Evolutionary conservation across 2,888 invertebrate species (phyloP), one percentile per base, ranked within the genome.

Genomic region (Tetragnatha montana): DNA sequence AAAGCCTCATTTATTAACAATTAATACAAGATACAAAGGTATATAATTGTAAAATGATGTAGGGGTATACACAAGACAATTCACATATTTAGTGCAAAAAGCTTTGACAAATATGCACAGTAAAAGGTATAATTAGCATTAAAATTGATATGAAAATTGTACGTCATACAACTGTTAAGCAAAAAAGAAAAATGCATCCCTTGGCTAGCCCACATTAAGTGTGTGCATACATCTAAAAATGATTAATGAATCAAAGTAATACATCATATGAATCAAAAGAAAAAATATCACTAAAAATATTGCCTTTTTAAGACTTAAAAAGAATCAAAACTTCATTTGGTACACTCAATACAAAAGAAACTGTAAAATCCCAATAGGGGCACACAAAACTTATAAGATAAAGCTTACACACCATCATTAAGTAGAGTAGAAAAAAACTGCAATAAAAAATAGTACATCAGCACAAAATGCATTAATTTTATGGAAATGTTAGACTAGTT

Each of bases 1-100:
- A 89, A 89, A 89, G 89, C 89, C 73, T 89, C 47, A 69, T 86
- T 89, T 89, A 89, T 86, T 89, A 86, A 89, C 89, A 89, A 82
- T 89, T 81, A 86, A 86, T 89, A 86, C 86, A 86, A 86, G 86
- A 79, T 89, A 89, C 89, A 89, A 89, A 89, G 88, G 89, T 89
- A 89, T 86, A 89, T 74, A 89, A 87, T 89, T 82, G 86, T 85
- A 89, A 89, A 89, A 89, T 81, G 70, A 81, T 86, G 81, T 81
- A 14, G 60, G 79, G 89, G 80, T 86, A 89, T 78, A 89, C 89
- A 89, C 82, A 74, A 89, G 82, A 89, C 89, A 89, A 75, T 81
- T 73, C 89, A 89, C 86, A 89, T 47, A 82, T 81, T 73, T 71
- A 73, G 86, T 89, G 89, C 89, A 89, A 89, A 88, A 68, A 89